phyloP scores from a whole-genome alignment of 2,113 vertebrate genomes.

The Lethenteron reissneri region DNA sequence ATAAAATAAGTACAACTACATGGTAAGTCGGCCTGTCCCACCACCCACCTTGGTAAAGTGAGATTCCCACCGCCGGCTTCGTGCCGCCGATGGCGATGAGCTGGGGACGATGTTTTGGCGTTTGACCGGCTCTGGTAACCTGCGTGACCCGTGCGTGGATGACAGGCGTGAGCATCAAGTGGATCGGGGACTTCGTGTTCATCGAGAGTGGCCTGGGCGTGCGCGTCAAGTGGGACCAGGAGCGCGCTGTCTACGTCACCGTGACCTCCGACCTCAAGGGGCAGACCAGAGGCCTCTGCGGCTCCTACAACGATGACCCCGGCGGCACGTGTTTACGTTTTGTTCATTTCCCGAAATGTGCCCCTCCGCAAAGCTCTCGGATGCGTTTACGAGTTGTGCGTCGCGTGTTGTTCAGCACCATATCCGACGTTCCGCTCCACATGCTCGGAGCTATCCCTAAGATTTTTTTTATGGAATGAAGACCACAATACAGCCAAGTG shows the following conservation, averaged over 20 bases:
- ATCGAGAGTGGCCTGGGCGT: conserved; percentile 48
- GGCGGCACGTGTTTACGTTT: conserved; percentile 24
- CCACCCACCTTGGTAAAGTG: background rate
- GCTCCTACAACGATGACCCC: conserved; percentile 38
- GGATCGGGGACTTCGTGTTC: conserved; percentile 63
- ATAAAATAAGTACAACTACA: no score
- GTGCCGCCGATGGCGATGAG: background rate
- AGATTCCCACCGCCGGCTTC: background rate
- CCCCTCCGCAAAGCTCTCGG: no score
- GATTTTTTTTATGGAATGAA: no score
- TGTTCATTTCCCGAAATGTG: no score
- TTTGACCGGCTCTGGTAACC: background rate
- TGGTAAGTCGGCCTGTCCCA: background rate
- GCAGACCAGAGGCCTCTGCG: conserved; percentile 48
- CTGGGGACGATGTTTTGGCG: background rate
- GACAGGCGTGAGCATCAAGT: conserved; percentile 47
- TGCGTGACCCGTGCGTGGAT: background rate
- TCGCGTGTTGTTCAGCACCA: no score
- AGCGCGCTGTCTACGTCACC: conserved; percentile 29
- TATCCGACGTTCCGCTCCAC: no score
- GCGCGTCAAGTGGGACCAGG: conserved; percentile 33
- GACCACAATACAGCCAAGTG: no score
- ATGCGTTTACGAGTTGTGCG: no score
- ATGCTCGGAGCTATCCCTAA: no score
- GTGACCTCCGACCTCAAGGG: conserved; percentile 28